Conservation (phyloP, 1,140 invertebrate species). For the Sycophila sp. region DNA sequence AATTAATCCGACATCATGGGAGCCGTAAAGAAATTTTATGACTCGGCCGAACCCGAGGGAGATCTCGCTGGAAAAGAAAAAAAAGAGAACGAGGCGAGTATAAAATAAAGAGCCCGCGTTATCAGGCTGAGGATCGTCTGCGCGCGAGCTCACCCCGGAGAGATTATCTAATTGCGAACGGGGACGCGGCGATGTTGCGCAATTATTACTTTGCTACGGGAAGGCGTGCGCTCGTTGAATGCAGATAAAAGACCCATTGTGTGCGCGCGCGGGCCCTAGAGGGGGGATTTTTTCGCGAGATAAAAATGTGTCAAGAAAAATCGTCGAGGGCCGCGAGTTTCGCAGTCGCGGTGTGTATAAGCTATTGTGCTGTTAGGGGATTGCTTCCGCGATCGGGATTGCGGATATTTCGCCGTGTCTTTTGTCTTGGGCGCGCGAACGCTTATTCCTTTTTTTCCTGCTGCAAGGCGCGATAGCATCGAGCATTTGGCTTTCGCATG, state of each 20-base stretch:
- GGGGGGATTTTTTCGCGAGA: neutral
- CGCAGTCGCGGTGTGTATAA: too few relatives aligned
- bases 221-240: neutral
- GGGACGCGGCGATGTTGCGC: neutral
- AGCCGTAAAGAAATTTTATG: constrained; percentile 1
- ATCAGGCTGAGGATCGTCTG: neutral
- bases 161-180: constrained; percentile 24
- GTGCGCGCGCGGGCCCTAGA: neutral
- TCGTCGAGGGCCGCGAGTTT: neutral
- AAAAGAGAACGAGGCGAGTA: neutral
- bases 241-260: constrained; percentile 29
- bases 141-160: neutral
- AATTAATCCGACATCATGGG: neutral
- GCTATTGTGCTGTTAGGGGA: constrained; percentile 7
- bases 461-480: too few relatives aligned
- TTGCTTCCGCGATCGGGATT: neutral
- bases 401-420: neutral
- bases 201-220: constrained; percentile 9
- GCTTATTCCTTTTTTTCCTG: too few relatives aligned
- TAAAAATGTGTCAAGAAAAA: constrained; percentile 30
- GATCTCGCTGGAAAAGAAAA: neutral
- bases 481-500: too few relatives aligned
- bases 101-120: neutral
- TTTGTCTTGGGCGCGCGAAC: neutral
- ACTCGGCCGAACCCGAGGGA: neutral